Evolutionary conservation across 1,140 invertebrate genomes (phyloP), one percentile per base, ranked within the genome.

Genomic region (Megalopta genalis): DNA sequence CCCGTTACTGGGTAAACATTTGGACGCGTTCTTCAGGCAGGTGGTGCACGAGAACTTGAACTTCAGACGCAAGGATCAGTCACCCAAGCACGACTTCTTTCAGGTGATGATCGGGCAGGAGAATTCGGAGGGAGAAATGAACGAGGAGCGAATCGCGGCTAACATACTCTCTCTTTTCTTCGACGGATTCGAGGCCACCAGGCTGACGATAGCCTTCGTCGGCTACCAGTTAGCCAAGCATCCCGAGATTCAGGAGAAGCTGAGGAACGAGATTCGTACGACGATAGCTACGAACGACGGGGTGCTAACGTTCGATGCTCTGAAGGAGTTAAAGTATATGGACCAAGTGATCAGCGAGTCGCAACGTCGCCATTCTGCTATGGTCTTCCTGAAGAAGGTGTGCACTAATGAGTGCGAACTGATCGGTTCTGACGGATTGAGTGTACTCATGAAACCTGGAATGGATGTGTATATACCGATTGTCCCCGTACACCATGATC

Each of bases 401-500:
- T 90, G 88, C 62, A 90, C 85, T 0, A 21, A 83, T 0, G 46
- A 69, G 7, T 63, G 78, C 2, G 63, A 83, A 14, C 62, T 90
- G 0, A 54, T 54, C 12, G 89, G 88, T 10, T 86, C 75, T 0
- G 89, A 90, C 70, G 89, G 88, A 3, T 1, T 87, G 0, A 69
- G 62, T 10, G 84, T 67, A 59, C 8, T n/a, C 12, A 27, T 88
- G 0, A 73, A 89, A 14, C 80, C 88, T 10, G 87, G 75, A 4
- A 77, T 42, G 0, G 42, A 80, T 1, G 88, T 94, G 5, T 66
- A 81, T 10, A 87, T 94, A 37, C 90, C 94, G 0, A 69, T 93
- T 0, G 82, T 86, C 25, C 92, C 87, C 0, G 46, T 95, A 5
- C 94, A 95, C 67, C 87, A 16, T n/a, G 83, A 60, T 78, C 87